phyloP scores from a whole-genome alignment of 2,797 vertebrate genomes.

The Pipistrellus pipistrellus region DNA sequence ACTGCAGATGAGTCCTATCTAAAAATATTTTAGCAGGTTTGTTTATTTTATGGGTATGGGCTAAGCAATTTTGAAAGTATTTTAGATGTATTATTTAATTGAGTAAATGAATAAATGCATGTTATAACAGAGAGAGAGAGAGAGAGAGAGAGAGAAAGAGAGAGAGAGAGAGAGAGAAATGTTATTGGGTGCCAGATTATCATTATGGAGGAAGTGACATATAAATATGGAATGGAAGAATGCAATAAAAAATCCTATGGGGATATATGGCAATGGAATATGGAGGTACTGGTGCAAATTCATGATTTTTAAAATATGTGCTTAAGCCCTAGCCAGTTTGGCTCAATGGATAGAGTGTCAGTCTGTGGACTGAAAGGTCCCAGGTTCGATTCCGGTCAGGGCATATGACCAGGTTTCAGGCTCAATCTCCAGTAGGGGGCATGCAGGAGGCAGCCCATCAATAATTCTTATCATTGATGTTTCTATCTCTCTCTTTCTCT shows the following conservation, averaged over 20 bases:
- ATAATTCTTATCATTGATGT: too few relatives aligned
- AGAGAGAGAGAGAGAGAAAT: neutral
- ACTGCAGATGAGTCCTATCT: neutral
- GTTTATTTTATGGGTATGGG: neutral
- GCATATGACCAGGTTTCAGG: too few relatives aligned
- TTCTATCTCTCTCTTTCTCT: too few relatives aligned
- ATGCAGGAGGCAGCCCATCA: too few relatives aligned
- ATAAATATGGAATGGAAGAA: neutral
- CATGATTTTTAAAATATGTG: neutral
- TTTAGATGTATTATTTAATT: slow-evolving; percentile 3
- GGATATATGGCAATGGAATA: neutral
- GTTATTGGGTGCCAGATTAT: neutral
- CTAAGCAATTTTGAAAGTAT: slow-evolving; percentile 5
- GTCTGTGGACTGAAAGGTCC: too few relatives aligned
- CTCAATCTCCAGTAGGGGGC: too few relatives aligned
- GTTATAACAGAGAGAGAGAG: neutral
- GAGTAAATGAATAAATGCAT: neutral
- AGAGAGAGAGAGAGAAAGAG: neutral
- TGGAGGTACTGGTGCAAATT: neutral
- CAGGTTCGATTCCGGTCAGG: too few relatives aligned
- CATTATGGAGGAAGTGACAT: neutral
- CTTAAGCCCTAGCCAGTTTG: neutral
- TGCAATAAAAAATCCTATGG: neutral
- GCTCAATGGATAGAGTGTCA: too few relatives aligned
- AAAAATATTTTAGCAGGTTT: neutral